These are phyloP conservation scores for Virgularia gustaviana DNA, from an alignment of 92 coral and sea anemone species.

Conservation along the genomic window DNA sequence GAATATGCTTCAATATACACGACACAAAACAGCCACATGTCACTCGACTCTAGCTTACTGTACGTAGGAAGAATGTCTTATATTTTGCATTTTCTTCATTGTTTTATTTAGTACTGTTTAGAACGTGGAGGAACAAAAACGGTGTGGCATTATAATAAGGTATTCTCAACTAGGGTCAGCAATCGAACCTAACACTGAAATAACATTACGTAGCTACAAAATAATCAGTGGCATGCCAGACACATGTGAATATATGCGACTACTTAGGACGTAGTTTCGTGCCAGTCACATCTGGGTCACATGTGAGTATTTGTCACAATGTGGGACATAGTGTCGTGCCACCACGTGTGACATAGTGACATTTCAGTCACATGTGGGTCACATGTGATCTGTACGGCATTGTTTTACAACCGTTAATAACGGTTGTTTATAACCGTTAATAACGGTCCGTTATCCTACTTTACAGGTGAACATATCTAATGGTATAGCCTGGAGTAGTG, in stretches of 20 bases:
- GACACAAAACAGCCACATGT: background rate
- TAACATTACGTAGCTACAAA: too few relatives aligned
- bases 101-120: constrained; percentile 3
- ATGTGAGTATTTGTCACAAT: too few relatives aligned
- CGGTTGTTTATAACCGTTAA: too few relatives aligned
- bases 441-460: background rate
- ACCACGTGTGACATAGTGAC: too few relatives aligned
- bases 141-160: background rate
- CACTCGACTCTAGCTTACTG: background rate
- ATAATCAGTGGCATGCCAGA: too few relatives aligned
- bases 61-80: background rate
- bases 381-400: too few relatives aligned
- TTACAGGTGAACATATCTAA: constrained; percentile 72
- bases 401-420: too few relatives aligned
- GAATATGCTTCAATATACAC: constrained; percentile 61
- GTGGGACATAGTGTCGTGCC: too few relatives aligned
- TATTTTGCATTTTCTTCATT: background rate
- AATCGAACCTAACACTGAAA: background rate
- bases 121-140: constrained; percentile 7
- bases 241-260: too few relatives aligned
- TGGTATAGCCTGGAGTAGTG: constrained; percentile 83
- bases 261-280: too few relatives aligned
- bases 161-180: background rate
- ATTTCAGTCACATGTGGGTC: too few relatives aligned
- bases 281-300: too few relatives aligned